Percentiles rank a stretch among this genome's conserved stretches.
phyloP scores from a whole-genome alignment of 1,140 invertebrate species.

The Theocolax elegans region DNA sequence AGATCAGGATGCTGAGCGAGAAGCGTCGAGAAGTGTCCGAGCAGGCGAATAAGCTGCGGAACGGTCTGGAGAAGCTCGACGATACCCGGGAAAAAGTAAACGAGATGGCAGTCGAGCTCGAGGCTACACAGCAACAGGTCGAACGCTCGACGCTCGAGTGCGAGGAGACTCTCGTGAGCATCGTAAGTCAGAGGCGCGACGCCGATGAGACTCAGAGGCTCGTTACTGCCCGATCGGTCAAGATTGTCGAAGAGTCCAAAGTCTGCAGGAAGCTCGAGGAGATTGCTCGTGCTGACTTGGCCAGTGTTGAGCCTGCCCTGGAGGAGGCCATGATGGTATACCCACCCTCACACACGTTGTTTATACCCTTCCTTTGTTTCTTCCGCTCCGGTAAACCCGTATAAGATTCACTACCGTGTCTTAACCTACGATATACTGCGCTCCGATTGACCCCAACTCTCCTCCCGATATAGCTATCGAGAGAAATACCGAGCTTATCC shows the following conservation, averaged over 20 bases:
- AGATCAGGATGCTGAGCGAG: constrained; percentile 75
- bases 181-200: constrained; percentile 81
- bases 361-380: neutral
- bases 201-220: constrained; percentile 78
- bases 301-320: constrained; percentile 85
- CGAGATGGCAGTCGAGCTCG: constrained; percentile 83
- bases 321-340: constrained; percentile 81
- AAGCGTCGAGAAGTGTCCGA: constrained; percentile 78
- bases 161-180: constrained; percentile 79
- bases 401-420: neutral
- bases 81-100: constrained; percentile 77
- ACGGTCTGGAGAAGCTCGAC: constrained; percentile 56
- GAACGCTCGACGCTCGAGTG: constrained; percentile 69
- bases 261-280: constrained; percentile 83
- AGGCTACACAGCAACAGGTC: constrained; percentile 77
- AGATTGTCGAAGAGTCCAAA: constrained; percentile 82
- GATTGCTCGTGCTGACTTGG: constrained; percentile 81
- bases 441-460: neutral
- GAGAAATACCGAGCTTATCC: no score
- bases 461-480: no score
- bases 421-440: neutral
- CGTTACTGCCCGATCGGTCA: constrained; percentile 74
- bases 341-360: neutral
- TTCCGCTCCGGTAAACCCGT: neutral
- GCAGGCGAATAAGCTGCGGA: constrained; percentile 77